Conservation (phyloP, 2,797 vertebrate species). For the Cirrhinus mrigala region DNA sequence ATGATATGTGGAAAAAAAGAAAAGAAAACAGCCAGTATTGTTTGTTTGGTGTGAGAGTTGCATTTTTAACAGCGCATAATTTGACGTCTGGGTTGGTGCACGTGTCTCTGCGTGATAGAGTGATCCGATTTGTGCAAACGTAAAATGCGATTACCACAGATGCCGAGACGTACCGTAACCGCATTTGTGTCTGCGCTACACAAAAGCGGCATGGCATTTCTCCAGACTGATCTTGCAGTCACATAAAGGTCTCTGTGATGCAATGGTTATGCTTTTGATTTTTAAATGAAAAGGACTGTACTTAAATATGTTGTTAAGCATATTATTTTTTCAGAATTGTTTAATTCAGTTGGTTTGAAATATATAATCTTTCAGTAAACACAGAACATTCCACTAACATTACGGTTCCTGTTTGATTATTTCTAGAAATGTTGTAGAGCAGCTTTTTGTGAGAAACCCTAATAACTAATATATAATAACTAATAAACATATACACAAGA, state of each 20-base stretch:
- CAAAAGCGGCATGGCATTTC: conserved; percentile 63
- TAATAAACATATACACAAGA: too few relatives aligned
- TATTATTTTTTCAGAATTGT: background rate
- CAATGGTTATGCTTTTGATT: background rate
- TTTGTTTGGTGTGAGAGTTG: conserved; percentile 33
- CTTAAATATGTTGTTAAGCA: background rate
- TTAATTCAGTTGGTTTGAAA: background rate
- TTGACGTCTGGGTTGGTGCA: conserved; percentile 43
- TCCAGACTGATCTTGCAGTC: conserved; percentile 53
- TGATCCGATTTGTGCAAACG: conserved; percentile 63
- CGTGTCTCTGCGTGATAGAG: conserved; percentile 45
- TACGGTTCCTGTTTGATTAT: background rate
- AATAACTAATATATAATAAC: too few relatives aligned
- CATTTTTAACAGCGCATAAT: conserved; percentile 29
- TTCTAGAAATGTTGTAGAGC: too few relatives aligned
- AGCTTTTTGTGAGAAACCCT: too few relatives aligned
- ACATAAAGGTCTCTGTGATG: conserved; percentile 40
- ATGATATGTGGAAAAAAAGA: conserved; percentile 22
- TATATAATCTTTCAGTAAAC: background rate
- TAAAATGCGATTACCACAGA: conserved; percentile 66
- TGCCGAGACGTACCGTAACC: conserved; percentile 52
- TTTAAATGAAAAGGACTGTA: conserved; percentile 30
- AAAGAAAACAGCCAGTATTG: background rate
- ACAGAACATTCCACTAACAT: too few relatives aligned
- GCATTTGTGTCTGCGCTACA: conserved; percentile 66